A percentile compares a stretch with the other conserved stretches of the same genome.
Evolutionary conservation across 2,888 invertebrate species (phyloP).

Genomic region (Orthosia gothica): DNA sequence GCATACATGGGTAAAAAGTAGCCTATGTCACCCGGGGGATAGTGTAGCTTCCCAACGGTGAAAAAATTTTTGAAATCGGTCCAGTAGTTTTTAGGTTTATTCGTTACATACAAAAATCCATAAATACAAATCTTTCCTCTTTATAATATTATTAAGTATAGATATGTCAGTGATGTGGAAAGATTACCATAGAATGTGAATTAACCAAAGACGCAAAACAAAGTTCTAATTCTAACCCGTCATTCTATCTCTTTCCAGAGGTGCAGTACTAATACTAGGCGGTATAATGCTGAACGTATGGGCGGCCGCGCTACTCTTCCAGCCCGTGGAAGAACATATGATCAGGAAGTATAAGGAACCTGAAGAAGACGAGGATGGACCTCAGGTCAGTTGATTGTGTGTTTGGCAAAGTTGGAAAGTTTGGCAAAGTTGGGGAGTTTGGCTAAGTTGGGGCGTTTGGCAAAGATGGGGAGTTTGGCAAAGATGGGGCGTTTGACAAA

Average conservation of each 20-base stretch:
- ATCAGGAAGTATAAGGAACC: conserved; percentile 91
- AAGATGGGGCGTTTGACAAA: not conserved
- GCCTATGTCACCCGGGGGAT: too few relatives aligned
- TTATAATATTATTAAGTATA: too few relatives aligned
- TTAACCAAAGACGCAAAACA: too few relatives aligned
- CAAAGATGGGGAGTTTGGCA: not conserved
- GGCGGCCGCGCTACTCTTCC: conserved; percentile 96
- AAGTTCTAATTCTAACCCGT: not conserved
- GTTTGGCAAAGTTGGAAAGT: not conserved
- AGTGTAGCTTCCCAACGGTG: too few relatives aligned
- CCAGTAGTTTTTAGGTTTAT: too few relatives aligned
- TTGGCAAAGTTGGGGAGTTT: not conserved
- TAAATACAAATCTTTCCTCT: too few relatives aligned
- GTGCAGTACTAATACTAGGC: conserved; percentile 95
- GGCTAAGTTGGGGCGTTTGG: not conserved
- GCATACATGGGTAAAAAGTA: too few relatives aligned
- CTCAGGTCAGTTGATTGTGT: conserved; percentile 77
- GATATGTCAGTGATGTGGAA: too few relatives aligned
- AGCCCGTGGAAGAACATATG: conserved; percentile 96
- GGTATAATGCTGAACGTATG: conserved; percentile 96
- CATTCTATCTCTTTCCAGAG: conserved; percentile 88
- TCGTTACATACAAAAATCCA: too few relatives aligned
- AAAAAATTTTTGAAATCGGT: too few relatives aligned
- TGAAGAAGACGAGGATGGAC: conserved; percentile 85
- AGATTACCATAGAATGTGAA: too few relatives aligned